Evolutionary conservation across 2,113 vertebrate genomes (phyloP).

Genomic region (Caranx ignobilis): DNA sequence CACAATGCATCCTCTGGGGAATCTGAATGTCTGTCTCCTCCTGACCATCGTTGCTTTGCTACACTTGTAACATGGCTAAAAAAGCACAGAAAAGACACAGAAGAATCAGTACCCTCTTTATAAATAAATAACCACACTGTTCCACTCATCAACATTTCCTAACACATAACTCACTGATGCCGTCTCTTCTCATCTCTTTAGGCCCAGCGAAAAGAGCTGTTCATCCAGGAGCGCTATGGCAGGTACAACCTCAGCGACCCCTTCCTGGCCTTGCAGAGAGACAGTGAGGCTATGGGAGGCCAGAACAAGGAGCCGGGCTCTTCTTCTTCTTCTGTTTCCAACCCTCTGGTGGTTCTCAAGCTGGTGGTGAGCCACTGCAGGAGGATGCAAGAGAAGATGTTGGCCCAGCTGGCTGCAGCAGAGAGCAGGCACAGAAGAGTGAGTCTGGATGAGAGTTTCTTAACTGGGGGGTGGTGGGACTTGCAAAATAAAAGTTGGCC

Average conservation of each 20-base stretch:
- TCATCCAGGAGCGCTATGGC: slow-evolving; percentile 94
- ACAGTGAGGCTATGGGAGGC: slow-evolving; percentile 89
- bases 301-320: slow-evolving; percentile 74
- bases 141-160: neutral
- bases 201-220: slow-evolving; percentile 92
- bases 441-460: slow-evolving; percentile 28
- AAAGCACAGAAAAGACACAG: neutral
- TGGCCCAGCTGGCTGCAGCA: slow-evolving; percentile 93
- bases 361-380: slow-evolving; percentile 97
- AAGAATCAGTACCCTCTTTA: neutral
- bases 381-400: slow-evolving; percentile 96
- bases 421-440: slow-evolving; percentile 96
- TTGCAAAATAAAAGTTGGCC: slow-evolving; percentile 13
- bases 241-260: slow-evolving; percentile 96
- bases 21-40: too few species aligned
- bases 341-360: slow-evolving; percentile 92
- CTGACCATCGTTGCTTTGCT: neutral
- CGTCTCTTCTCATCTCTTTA: slow-evolving; percentile 65
- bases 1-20: neutral
- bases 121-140: neutral
- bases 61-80: neutral
- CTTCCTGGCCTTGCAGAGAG: slow-evolving; percentile 93
- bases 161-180: neutral
- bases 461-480: neutral
- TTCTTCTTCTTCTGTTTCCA: slow-evolving; percentile 84